Conservation (phyloP, 2,797 vertebrate genomes). For the Diplodus puntazzo region DNA sequence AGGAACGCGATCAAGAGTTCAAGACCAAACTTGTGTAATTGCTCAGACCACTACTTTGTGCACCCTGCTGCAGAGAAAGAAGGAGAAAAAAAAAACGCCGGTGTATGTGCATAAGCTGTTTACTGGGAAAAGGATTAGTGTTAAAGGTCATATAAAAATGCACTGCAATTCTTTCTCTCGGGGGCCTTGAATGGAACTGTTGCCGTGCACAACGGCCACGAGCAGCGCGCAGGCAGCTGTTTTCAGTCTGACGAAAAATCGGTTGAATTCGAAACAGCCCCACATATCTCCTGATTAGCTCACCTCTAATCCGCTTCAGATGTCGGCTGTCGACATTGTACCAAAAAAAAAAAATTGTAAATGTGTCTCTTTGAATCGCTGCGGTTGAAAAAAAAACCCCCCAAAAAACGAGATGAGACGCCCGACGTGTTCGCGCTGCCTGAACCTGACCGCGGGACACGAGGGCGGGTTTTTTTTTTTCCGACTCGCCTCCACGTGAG, state of each 20-base stretch:
- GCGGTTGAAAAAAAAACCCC: not conserved
- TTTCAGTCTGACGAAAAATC: constrained; percentile 46
- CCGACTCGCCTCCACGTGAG: constrained; percentile 49
- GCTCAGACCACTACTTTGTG: constrained; percentile 37
- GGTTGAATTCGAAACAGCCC: constrained; percentile 52
- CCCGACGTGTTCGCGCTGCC: constrained; percentile 8
- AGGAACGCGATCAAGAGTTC: constrained; percentile 45
- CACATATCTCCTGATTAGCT: constrained; percentile 33
- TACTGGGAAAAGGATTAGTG: constrained; percentile 67
- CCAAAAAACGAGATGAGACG: not conserved
- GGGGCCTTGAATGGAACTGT: constrained; percentile 23
- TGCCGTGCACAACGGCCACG: constrained; percentile 2
- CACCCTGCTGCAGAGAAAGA: constrained; percentile 26
- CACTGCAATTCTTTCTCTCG: constrained; percentile 39
- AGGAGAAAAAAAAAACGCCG: not conserved
- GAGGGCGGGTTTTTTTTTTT: constrained; percentile 3
- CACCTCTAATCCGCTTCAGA: constrained; percentile 59
- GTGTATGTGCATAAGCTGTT: constrained; percentile 66
- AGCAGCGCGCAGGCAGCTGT: constrained; percentile 57
- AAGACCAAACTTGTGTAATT: constrained; percentile 66
- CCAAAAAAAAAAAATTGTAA: constrained; percentile 24
- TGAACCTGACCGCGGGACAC: constrained; percentile 39
- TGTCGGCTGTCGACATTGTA: constrained; percentile 17
- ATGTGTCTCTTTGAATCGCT: constrained; percentile 10
- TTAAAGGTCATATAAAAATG: constrained; percentile 71